phyloP scores from a whole-genome alignment of 2,113 vertebrate genomes.

The Brienomyrus longianalis region DNA sequence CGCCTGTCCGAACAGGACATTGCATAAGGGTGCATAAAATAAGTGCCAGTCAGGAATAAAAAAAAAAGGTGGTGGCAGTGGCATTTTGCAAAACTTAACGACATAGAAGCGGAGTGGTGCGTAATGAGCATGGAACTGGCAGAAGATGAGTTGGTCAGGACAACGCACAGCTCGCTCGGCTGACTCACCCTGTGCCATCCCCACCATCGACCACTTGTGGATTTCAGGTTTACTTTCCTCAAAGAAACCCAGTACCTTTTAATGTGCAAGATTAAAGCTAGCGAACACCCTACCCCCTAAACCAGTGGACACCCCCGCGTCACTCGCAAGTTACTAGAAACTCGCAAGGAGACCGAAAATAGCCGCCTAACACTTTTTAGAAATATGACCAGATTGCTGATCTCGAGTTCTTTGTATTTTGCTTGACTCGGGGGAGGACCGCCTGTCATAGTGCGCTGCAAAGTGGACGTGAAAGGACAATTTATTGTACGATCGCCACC shows the following conservation, averaged over 20 bases:
- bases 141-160: background rate
- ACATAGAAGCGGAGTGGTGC: background rate
- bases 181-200: background rate
- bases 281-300: background rate
- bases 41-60: background rate
- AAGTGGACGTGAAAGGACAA: background rate
- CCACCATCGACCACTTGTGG: background rate
- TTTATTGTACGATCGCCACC: background rate
- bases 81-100: background rate
- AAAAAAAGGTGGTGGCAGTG: background rate
- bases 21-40: background rate
- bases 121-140: background rate
- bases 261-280: background rate
- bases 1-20: background rate
- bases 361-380: background rate
- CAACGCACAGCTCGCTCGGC: background rate
- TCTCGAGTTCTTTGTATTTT: background rate
- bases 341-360: background rate
- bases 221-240: background rate
- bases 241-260: background rate
- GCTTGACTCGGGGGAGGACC: background rate
- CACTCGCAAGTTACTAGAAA: background rate
- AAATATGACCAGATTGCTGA: background rate
- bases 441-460: background rate
- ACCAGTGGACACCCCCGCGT: background rate